phyloP scores from a whole-genome alignment of 2,113 vertebrate genomes.

The Rhinolophus ferrumequinum region DNA sequence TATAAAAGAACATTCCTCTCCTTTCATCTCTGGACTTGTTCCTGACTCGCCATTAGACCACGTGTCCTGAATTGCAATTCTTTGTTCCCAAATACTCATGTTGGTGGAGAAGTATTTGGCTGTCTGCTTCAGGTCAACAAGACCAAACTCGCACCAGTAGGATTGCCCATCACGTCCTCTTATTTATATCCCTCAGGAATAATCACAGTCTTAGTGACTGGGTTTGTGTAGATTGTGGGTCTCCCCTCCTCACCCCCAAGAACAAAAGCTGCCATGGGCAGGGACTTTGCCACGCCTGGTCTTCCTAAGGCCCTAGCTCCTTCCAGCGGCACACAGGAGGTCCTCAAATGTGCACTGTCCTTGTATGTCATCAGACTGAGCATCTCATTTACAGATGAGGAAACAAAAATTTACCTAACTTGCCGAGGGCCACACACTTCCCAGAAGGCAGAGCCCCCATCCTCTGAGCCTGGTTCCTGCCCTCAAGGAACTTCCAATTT shows the following conservation, averaged over 20 bases:
- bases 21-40: not conserved
- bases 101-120: not conserved
- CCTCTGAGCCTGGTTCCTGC: not conserved
- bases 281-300: not conserved
- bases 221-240: not conserved
- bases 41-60: not conserved
- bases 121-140: not conserved
- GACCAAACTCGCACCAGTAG: too few relatives aligned
- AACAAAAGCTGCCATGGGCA: not conserved
- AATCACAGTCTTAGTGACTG: accelerated
- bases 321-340: not conserved
- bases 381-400: not conserved
- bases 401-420: not conserved
- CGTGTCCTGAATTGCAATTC: not conserved
- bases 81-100: not conserved
- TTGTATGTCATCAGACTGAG: not conserved
- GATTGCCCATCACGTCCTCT: accelerated
- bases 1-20: not conserved
- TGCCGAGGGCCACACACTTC: not conserved
- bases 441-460: not conserved
- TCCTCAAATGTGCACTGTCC: not conserved
- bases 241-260: not conserved
- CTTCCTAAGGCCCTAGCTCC: not conserved
- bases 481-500: accelerated
- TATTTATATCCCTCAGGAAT: not conserved